A percentile compares a stretch with the other conserved stretches of the same genome.
These are phyloP conservation scores for Melanocharis versteri DNA, from an alignment of 2,113 vertebrate species.

Conservation along the genomic window DNA sequence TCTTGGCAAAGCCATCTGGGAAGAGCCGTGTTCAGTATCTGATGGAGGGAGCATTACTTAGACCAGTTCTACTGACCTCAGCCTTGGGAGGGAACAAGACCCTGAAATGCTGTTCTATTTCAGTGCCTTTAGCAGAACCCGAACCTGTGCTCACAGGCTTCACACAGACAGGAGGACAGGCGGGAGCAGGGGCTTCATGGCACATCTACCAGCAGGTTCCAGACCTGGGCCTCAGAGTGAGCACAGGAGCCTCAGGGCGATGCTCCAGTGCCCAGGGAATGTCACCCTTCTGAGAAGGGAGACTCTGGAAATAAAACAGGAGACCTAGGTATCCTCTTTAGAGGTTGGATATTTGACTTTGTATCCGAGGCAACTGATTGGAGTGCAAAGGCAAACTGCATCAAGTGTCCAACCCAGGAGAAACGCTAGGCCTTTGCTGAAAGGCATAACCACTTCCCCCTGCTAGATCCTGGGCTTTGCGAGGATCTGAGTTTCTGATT, in stretches of 20 bases:
- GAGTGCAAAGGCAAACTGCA: not conserved
- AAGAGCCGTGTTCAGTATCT: not conserved
- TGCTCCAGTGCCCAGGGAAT: not conserved
- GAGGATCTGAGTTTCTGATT: constrained; percentile 2
- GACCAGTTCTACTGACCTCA: not conserved
- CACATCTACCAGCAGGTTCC: not conserved
- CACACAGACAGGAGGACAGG: not conserved
- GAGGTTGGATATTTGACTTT: not conserved
- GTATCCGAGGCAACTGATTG: not conserved
- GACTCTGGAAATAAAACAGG: not conserved
- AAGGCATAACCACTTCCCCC: not conserved
- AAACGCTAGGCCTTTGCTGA: not conserved
- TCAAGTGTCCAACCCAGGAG: not conserved
- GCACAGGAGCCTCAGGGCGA: not conserved
- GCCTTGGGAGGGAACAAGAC: not conserved
- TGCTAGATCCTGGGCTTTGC: not conserved
- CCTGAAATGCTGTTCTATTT: not conserved
- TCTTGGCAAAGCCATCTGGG: not conserved
- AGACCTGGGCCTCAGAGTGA: not conserved
- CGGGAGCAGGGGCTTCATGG: fast-evolving
- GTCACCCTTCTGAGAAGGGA: not conserved
- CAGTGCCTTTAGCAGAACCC: not conserved
- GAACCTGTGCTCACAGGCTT: fast-evolving
- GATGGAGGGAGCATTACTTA: not conserved
- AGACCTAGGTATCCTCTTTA: not conserved